Evolutionary conservation across 2,888 invertebrate genomes (phyloP).

Genomic region (Cheilosia soror): DNA sequence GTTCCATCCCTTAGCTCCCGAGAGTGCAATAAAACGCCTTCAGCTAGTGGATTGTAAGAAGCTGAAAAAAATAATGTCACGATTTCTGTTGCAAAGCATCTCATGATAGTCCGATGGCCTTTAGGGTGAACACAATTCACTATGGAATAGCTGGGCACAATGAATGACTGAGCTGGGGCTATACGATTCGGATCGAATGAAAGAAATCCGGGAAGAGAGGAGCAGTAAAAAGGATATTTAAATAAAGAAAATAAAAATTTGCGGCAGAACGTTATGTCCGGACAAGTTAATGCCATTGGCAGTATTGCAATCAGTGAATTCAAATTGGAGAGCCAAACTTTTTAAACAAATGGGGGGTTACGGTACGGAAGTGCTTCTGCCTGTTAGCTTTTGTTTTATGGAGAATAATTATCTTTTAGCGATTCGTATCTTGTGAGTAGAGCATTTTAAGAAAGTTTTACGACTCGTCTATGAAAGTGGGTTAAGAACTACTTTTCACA

Average conservation of each 20-base stretch:
- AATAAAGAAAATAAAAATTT: conserved; percentile 43
- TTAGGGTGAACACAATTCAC: conserved; percentile 52
- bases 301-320: conserved; percentile 71
- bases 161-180: conserved; percentile 22
- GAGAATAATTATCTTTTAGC: conserved; percentile 29
- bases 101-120: conserved; percentile 40
- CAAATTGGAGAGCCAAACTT: conserved; percentile 51
- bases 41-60: conserved; percentile 35
- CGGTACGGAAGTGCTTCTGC: conserved; percentile 51
- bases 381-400: conserved; percentile 45
- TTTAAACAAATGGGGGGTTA: conserved; percentile 64
- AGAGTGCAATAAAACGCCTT: conserved; percentile 51
- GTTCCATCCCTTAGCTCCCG: conserved; percentile 43
- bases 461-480: too few relatives aligned
- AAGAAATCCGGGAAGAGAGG: conserved; percentile 28
- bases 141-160: conserved; percentile 36
- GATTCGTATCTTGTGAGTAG: conserved; percentile 43
- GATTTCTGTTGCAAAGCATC: conserved; percentile 44
- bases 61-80: conserved; percentile 41
- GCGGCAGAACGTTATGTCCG: conserved; percentile 64
- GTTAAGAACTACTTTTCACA: too few relatives aligned
- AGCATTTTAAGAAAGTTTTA: not conserved
- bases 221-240: conserved; percentile 30
- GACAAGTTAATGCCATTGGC: conserved; percentile 69
- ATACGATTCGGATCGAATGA: conserved; percentile 24